Evolutionary conservation across 2,888 invertebrate species (phyloP), one percentile per base, ranked within the genome.

Genomic region (Nebria brevicollis): DNA sequence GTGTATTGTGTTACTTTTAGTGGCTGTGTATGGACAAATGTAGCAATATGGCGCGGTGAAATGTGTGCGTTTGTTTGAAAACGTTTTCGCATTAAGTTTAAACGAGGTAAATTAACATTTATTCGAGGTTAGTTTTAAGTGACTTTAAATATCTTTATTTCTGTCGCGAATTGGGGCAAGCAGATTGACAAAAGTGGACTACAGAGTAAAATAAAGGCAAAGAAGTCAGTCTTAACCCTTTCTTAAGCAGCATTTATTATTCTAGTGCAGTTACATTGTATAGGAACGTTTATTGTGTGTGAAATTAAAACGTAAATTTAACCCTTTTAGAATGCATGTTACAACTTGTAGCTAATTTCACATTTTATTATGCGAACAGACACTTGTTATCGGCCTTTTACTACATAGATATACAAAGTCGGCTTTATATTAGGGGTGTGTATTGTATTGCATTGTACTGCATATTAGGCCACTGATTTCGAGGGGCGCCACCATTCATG

Each of bases 241-340:
- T 87, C 86, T 34, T 34, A 34, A 34, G 4, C 85, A 84, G 84
- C 80, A 75, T 75, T 75, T 75, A 70, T 80, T 75, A 83, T 86
- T 87, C 86, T 86, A 13, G 87, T 87, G 85, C 84, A 84, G 84
- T 84, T 84, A 78, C 86, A 83, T 86, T 11, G 8, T 54, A 13
- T 1, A 20, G 0, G 54, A 54, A 54, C 54, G 85, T 88, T 89
- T 89, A 89, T 89, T 89, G 89, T 87, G 89, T 89, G 89, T 89
- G 89, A 89, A 89, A 89, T 89, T 89, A 89, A 88, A 89, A 88
- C 86, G 86, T 87, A 87, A 87, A 87, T 86, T 87, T 84, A 87
- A 87, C 88, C 88, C 88, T 87, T 88, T 88, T 86, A 86, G 86
- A 86, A 84, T 85, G 85, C 54, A 54, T 54, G 54, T 54, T 54